phyloP scores from a whole-genome alignment of 2,888 invertebrate species.

The Pristionchus japonicus region DNA sequence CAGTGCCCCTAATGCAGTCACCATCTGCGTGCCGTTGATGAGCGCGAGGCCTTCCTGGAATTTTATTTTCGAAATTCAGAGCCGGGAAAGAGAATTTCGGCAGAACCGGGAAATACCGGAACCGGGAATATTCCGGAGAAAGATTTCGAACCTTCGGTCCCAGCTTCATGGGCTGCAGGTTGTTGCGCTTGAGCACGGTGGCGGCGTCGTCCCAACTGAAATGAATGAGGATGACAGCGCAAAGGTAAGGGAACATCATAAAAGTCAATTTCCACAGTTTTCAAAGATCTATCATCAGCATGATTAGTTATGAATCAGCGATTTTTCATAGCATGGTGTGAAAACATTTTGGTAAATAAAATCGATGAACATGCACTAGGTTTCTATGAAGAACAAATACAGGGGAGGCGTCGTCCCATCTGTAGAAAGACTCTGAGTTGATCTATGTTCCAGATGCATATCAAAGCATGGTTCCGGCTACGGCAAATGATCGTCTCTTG shows the following conservation, averaged over 20 bases:
- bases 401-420: too few species aligned
- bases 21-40: conserved; percentile 83
- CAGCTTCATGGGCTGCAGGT: conserved; percentile 79
- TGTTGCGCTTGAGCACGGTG: conserved; percentile 78
- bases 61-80: neutral
- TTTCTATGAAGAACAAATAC: too few species aligned
- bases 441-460: neutral
- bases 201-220: conserved; percentile 71
- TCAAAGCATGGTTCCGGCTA: neutral
- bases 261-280: too few species aligned
- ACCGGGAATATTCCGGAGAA: neutral
- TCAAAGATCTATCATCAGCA: too few species aligned
- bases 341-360: too few species aligned
- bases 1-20: conserved; percentile 82
- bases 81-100: neutral
- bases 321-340: too few species aligned
- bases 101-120: too few species aligned
- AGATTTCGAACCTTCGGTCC: conserved; percentile 78
- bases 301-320: too few species aligned
- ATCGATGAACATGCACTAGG: too few species aligned
- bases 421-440: too few species aligned
- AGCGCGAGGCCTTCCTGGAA: conserved; percentile 80
- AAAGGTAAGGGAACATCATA: too few species aligned
- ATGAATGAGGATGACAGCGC: neutral
- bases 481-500: neutral